Evolutionary conservation across 2,797 vertebrate genomes (phyloP).

Genomic region (Hoplostethus atlanticus): DNA sequence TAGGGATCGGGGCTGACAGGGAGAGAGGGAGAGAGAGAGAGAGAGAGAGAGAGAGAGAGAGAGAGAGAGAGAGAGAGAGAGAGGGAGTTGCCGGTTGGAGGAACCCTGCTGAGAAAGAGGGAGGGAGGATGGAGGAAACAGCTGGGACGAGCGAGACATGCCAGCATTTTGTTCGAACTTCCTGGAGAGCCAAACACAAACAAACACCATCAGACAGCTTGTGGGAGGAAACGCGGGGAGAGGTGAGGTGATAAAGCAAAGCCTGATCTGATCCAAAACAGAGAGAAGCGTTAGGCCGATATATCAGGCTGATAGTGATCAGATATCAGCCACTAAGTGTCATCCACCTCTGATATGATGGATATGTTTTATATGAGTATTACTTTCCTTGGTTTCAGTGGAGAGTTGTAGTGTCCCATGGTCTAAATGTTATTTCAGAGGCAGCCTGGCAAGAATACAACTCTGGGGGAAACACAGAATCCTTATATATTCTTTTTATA

Average conservation of each 20-base stretch:
- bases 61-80: conserved; percentile 48
- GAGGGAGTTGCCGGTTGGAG: conserved; percentile 27
- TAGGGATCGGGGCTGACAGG: conserved; percentile 62
- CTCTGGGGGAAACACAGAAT: too few species aligned
- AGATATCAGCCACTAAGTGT: too few species aligned
- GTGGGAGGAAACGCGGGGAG: conserved; percentile 20
- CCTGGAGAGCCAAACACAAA: conserved; percentile 79
- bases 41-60: conserved; percentile 4
- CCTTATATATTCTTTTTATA: too few species aligned
- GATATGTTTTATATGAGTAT: too few species aligned
- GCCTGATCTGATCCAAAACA: not conserved
- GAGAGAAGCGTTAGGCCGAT: not conserved
- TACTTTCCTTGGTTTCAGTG: too few species aligned
- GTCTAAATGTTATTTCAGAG: too few species aligned
- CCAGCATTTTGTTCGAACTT: conserved; percentile 75
- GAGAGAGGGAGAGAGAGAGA: not conserved
- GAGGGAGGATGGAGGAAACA: conserved; percentile 76
- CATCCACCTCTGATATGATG: too few species aligned
- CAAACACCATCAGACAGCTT: conserved; percentile 67
- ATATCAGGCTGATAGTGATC: too few species aligned
- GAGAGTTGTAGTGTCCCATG: too few species aligned
- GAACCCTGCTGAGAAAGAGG: conserved; percentile 63
- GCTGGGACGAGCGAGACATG: conserved; percentile 67
- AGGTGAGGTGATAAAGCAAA: conserved; percentile 23
- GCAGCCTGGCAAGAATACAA: too few species aligned